Evolutionary conservation across 2,113 vertebrate genomes (phyloP).

Genomic region (Panthera uncia): DNA sequence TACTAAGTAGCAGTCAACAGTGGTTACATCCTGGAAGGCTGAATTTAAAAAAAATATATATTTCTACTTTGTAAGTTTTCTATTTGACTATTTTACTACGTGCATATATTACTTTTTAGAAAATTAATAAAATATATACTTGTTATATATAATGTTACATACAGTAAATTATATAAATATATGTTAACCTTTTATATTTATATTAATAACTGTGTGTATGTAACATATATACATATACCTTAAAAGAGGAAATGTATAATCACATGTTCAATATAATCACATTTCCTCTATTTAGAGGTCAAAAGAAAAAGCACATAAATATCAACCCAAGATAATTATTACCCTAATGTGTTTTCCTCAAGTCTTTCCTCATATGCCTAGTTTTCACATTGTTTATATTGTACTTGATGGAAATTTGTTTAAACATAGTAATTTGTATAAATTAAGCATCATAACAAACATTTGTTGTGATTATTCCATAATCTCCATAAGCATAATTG

Average conservation of each 20-base stretch:
- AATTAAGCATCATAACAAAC: not conserved
- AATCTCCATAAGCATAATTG: not conserved
- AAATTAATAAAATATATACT: not conserved
- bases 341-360: not conserved
- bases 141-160: not conserved
- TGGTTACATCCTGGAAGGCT: not conserved
- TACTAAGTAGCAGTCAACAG: not conserved
- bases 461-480: not conserved
- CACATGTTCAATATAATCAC: not conserved
- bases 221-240: not conserved
- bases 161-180: not conserved
- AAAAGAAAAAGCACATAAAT: not conserved
- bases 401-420: not conserved
- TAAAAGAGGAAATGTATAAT: not conserved
- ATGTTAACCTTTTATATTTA: not conserved
- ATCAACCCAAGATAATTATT: not conserved
- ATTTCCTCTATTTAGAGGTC: not conserved
- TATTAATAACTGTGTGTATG: not conserved
- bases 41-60: not conserved
- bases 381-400: not conserved
- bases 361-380: not conserved
- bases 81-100: not conserved
- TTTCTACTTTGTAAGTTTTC: not conserved
- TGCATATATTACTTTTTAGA: not conserved
- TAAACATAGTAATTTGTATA: not conserved